A percentile compares a stretch with the other conserved stretches of the same genome.
Conservation (phyloP, 2,113 vertebrate species). For the Mesoclemmys tuberculata region DNA sequence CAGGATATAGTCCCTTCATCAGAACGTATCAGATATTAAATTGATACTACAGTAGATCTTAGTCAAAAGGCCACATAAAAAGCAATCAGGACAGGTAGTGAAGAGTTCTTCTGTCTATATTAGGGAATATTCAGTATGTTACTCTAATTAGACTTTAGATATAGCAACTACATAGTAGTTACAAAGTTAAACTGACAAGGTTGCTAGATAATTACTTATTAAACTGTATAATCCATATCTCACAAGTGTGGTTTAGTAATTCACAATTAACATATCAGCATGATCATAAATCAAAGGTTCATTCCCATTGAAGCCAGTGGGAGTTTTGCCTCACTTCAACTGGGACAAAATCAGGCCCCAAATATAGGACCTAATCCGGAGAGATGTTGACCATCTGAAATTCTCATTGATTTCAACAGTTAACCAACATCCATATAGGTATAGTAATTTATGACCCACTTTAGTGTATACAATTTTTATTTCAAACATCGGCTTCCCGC, state of each 20-base stretch:
- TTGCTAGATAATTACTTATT: slow-evolving; percentile 18
- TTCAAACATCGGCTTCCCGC: neutral
- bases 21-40: neutral
- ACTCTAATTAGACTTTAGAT: neutral
- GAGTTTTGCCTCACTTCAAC: neutral
- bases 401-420: neutral
- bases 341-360: neutral
- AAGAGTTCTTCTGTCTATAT: neutral
- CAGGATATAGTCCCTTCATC: neutral
- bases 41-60: neutral
- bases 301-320: neutral
- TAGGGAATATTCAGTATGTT: neutral
- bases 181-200: neutral
- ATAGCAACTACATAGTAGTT: neutral
- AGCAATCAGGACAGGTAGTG: neutral
- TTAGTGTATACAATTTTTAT: neutral
- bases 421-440: neutral
- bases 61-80: neutral
- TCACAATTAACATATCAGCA: neutral
- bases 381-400: neutral
- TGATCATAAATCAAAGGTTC: neutral
- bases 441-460: neutral
- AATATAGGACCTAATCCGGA: neutral
- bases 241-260: neutral
- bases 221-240: slow-evolving; percentile 7